Conservation (phyloP, 1,140 invertebrate genomes). For the Proctacanthus coquilletti region DNA sequence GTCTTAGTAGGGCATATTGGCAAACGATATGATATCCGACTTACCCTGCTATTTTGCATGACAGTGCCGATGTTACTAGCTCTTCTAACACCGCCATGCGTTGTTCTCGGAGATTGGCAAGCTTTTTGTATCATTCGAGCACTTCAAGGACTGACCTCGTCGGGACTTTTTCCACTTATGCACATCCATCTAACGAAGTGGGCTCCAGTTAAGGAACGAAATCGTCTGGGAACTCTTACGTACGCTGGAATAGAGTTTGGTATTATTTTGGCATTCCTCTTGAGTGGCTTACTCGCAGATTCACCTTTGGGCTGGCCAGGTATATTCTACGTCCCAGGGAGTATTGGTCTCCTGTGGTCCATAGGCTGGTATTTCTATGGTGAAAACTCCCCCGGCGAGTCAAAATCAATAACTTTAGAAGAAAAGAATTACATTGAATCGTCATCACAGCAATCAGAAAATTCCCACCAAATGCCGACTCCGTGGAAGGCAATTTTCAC, state of each 20-base stretch:
- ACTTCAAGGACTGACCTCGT: conserved; percentile 60
- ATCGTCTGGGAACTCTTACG: conserved; percentile 39
- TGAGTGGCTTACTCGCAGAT: conserved; percentile 4
- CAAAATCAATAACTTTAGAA: not conserved
- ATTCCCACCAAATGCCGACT: conserved; percentile 1
- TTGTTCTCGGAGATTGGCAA: conserved; percentile 39
- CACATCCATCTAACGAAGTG: conserved; percentile 69
- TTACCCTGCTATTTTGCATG: conserved; percentile 41
- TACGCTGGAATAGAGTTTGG: conserved; percentile 50
- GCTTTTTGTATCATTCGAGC: conserved; percentile 43
- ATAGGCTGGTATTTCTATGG: conserved; percentile 3
- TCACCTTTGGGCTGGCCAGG: conserved; percentile 6
- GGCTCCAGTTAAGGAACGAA: conserved; percentile 43
- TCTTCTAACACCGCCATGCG: conserved; percentile 29
- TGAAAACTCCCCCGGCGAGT: conserved; percentile 4
- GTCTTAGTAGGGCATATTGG: conserved; percentile 53
- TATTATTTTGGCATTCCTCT: too few relatives aligned
- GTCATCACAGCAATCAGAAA: conserved; percentile 5
- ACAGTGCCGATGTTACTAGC: conserved; percentile 31
- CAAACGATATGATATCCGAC: conserved; percentile 43
- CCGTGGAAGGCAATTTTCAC: conserved; percentile 62
- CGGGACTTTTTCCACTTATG: conserved; percentile 59
- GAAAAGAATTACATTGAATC: conserved; percentile 10
- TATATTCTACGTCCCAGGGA: conserved; percentile 9
- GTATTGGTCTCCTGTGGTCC: conserved; percentile 3